These are phyloP conservation scores for Hoplostethus atlanticus DNA, from an alignment of 2,797 vertebrate species.

Conservation along the genomic window DNA sequence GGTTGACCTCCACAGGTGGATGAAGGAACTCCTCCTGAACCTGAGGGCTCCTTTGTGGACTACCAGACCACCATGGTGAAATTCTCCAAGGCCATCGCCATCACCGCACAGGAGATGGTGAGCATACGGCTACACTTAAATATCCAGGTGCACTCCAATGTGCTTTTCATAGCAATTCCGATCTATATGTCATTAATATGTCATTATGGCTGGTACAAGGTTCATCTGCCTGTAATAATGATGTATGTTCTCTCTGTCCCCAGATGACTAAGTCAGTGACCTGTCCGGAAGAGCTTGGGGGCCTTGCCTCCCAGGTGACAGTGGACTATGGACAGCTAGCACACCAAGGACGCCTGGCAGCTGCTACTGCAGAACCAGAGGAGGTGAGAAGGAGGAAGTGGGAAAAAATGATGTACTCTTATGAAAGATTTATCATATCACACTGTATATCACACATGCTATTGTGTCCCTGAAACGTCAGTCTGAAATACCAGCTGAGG, in stretches of 20 bases:
- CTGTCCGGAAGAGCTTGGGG: slow-evolving; percentile 96
- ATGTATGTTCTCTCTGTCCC: slow-evolving; percentile 43
- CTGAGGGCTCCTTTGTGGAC: slow-evolving; percentile 96
- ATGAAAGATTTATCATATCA: slow-evolving; percentile 22
- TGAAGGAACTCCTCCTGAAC: slow-evolving; percentile 95
- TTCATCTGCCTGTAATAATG: slow-evolving; percentile 28
- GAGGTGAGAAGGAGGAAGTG: slow-evolving; percentile 87
- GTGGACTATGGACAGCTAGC: slow-evolving; percentile 97
- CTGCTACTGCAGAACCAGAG: slow-evolving; percentile 94
- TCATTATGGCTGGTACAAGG: slow-evolving; percentile 6
- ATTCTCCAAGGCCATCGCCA: slow-evolving; percentile 96
- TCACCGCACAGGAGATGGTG: slow-evolving; percentile 99
- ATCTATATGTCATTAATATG: slow-evolving; percentile 1
- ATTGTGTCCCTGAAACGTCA: slow-evolving; percentile 34
- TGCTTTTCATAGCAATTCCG: slow-evolving; percentile 31
- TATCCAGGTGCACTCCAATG: slow-evolving; percentile 6
- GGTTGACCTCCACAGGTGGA: slow-evolving; percentile 86
- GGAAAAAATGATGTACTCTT: background rate
- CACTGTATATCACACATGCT: slow-evolving; percentile 13
- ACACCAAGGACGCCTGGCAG: slow-evolving; percentile 95
- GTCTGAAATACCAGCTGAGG: slow-evolving; percentile 41
- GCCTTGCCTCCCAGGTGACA: slow-evolving; percentile 97
- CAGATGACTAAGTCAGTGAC: slow-evolving; percentile 99
- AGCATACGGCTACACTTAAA: slow-evolving; percentile 55
- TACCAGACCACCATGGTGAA: slow-evolving; percentile 99